phyloP scores from a whole-genome alignment of 2,888 invertebrate species.

The Heterodera filipjevi region DNA sequence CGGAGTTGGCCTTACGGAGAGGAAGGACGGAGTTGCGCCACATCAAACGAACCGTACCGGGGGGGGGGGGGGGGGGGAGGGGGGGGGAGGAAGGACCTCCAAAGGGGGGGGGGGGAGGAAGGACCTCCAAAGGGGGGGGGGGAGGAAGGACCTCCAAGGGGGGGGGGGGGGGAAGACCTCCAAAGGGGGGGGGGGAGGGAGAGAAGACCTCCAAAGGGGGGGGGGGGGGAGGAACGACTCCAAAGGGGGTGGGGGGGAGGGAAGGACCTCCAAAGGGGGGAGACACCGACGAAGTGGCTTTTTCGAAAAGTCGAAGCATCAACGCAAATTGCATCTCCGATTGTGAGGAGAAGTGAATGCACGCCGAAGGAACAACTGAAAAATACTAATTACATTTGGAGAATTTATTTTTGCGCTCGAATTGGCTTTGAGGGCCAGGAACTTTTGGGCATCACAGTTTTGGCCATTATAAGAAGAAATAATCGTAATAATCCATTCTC shows the following conservation, averaged over 20 bases:
- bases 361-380: slow-evolving; percentile 59
- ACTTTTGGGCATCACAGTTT: too few species aligned
- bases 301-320: slow-evolving; percentile 59
- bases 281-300: slow-evolving; percentile 57
- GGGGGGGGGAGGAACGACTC: slow-evolving; percentile 29
- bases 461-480: too few species aligned
- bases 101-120: background rate
- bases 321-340: slow-evolving; percentile 57
- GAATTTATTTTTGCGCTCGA: slow-evolving; percentile 3
- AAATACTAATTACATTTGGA: slow-evolving; percentile 7
- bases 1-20: too few species aligned
- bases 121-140: too few species aligned
- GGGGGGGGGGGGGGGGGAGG: too few species aligned
- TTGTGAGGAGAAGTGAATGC: slow-evolving; percentile 62
- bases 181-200: slow-evolving; percentile 44
- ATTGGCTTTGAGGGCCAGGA: too few species aligned
- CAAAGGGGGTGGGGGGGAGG: slow-evolving; percentile 32
- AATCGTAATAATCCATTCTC: too few species aligned
- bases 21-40: too few species aligned
- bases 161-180: slow-evolving; percentile 33
- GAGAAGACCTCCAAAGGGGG: too few species aligned
- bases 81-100: background rate
- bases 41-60: too few species aligned
- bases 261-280: slow-evolving; percentile 52
- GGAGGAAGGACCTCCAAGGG: too few species aligned